phyloP scores from a whole-genome alignment of 2,888 invertebrate genomes.

The Elysia crispata region DNA sequence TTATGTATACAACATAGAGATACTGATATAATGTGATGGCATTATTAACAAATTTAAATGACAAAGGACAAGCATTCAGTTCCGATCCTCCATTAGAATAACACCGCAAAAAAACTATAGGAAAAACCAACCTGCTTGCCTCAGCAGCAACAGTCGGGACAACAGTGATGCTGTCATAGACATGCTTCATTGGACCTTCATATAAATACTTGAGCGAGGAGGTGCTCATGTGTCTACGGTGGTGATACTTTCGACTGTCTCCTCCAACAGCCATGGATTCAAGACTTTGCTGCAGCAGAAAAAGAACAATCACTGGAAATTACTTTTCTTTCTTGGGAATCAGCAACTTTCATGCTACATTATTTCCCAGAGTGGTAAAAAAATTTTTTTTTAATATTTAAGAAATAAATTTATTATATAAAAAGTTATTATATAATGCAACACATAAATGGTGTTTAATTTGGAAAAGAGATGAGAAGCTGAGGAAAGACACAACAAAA shows the following conservation, averaged over 20 bases:
- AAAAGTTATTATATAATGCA: too few species aligned
- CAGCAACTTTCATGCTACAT: too few species aligned
- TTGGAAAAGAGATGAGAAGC: too few species aligned
- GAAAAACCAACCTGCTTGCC: slow-evolving; percentile 76
- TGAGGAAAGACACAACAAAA: too few species aligned
- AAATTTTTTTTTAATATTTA: too few species aligned
- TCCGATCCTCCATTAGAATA: neutral
- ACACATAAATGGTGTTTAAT: too few species aligned
- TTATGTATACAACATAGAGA: too few species aligned
- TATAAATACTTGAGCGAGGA: slow-evolving; percentile 68
- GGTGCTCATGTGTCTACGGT: slow-evolving; percentile 66
- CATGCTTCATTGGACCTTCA: slow-evolving; percentile 72
- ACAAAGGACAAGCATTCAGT: neutral
- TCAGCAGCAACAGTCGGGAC: slow-evolving; percentile 82
- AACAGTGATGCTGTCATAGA: slow-evolving; percentile 76
- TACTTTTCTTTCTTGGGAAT: too few species aligned
- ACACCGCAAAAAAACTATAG: neutral
- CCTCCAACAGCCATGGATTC: slow-evolving; percentile 60
- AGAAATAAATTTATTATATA: too few species aligned
- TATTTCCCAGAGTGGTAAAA: too few species aligned
- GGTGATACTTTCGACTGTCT: slow-evolving; percentile 65
- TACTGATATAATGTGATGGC: too few species aligned
- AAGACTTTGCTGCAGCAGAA: slow-evolving; percentile 61
- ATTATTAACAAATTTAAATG: neutral
- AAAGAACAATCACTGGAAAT: neutral